These are phyloP conservation scores for Mechanitis messenoides DNA, from an alignment of 2,888 invertebrate species.

Conservation along the genomic window DNA sequence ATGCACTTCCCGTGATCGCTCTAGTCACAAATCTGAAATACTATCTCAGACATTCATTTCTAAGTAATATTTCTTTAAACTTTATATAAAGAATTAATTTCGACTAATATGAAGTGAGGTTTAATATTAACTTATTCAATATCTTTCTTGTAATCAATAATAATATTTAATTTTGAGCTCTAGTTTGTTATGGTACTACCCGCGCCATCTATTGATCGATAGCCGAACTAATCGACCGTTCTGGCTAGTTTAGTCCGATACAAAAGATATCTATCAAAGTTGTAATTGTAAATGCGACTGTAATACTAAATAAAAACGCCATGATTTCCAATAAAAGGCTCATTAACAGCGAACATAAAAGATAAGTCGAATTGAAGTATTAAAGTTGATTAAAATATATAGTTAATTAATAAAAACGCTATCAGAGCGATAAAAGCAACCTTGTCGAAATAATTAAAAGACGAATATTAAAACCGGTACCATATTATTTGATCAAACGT, in stretches of 20 bases:
- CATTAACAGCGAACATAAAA: constrained; percentile 2
- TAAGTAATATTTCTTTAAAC: constrained; percentile 1
- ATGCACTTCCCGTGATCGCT: constrained; percentile 26
- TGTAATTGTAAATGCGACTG: not conserved
- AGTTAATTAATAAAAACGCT: constrained; percentile 10
- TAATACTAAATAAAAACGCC: not conserved
- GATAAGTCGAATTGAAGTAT: constrained; percentile 6
- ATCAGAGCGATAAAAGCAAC: constrained; percentile 14
- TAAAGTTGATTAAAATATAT: constrained; percentile 8
- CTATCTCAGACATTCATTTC: constrained; percentile 11
- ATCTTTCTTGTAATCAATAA: not conserved
- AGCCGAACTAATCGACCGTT: constrained; percentile 46
- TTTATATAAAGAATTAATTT: not conserved
- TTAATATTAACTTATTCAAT: not conserved
- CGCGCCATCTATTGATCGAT: constrained; percentile 62
- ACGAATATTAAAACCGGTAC: constrained; percentile 21
- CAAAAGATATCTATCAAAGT: not conserved
- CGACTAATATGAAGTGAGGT: constrained; percentile 9
- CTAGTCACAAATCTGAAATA: constrained; percentile 25
- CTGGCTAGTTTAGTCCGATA: not conserved
- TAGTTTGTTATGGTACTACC: constrained; percentile 34
- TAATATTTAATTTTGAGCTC: not conserved
- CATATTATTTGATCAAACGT: constrained; percentile 32
- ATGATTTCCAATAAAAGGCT: not conserved
- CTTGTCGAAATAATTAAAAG: constrained; percentile 18